Evolutionary conservation across 2,113 vertebrate genomes (phyloP).

Genomic region (Rissa tridactyla): DNA sequence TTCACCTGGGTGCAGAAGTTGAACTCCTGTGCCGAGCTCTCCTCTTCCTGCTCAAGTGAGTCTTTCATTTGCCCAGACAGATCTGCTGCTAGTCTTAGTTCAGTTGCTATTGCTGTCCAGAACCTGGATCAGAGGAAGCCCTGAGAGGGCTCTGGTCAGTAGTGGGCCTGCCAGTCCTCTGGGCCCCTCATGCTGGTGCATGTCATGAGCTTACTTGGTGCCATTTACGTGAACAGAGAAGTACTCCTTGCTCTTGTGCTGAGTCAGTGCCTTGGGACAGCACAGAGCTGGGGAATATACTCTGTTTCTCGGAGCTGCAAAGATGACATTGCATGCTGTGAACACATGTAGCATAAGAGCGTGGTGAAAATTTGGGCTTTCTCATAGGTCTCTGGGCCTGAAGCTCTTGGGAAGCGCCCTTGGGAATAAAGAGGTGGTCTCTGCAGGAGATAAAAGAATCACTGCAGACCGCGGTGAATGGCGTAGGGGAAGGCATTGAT

Average conservation of each 20-base stretch:
- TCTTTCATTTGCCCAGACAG: background rate
- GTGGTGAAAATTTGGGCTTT: background rate
- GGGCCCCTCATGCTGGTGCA: background rate
- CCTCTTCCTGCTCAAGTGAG: constrained; percentile 92
- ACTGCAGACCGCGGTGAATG: background rate
- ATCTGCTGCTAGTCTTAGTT: background rate
- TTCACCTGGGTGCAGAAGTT: constrained; percentile 83
- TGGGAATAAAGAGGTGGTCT: background rate
- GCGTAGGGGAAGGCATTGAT: background rate
- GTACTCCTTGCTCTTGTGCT: background rate
- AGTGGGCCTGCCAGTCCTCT: no score
- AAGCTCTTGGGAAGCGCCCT: background rate
- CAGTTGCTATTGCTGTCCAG: background rate
- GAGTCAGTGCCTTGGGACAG: background rate
- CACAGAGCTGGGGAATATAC: background rate
- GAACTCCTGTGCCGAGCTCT: constrained; percentile 94
- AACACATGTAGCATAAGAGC: accelerated
- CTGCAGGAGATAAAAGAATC: background rate
- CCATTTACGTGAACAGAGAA: background rate
- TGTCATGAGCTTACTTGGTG: background rate
- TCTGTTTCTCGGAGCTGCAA: background rate
- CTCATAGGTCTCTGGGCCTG: background rate
- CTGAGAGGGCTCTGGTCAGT: background rate
- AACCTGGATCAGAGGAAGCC: background rate
- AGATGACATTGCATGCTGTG: accelerated